These are phyloP conservation scores for Drosophila borealis DNA, from an alignment of 2,888 invertebrate species.

Conservation along the genomic window DNA sequence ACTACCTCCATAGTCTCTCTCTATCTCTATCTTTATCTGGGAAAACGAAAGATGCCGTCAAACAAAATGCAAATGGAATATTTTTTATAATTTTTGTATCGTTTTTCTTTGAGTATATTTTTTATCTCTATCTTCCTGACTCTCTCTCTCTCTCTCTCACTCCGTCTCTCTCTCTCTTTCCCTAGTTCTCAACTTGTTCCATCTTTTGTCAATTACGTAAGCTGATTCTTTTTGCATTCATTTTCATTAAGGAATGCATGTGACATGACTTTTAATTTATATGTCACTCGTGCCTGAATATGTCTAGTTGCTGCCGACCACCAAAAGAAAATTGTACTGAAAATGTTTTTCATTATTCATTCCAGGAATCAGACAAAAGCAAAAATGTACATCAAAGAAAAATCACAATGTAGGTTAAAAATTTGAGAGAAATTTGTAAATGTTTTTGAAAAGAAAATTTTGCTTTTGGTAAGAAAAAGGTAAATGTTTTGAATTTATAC, in stretches of 20 bases:
- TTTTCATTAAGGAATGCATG: conserved; percentile 32
- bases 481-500: no score
- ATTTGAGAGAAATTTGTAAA: no score
- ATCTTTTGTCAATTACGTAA: conserved; percentile 23
- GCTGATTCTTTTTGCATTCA: conserved; percentile 32
- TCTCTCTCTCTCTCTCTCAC: neutral
- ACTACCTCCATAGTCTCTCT: neutral
- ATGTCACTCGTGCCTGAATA: conserved; percentile 5
- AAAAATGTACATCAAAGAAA: no score
- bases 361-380: no score
- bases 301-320: conserved; percentile 1
- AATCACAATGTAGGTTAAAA: no score
- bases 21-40: no score
- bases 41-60: conserved; percentile 1
- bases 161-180: neutral
- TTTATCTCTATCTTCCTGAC: neutral
- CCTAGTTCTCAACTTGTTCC: neutral
- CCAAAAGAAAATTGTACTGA: neutral
- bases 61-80: conserved; percentile 31
- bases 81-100: conserved; percentile 6
- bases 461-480: no score
- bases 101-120: neutral
- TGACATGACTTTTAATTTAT: conserved; percentile 28
- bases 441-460: no score
- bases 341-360: conserved; percentile 26